Evolutionary conservation across 2,113 vertebrate genomes (phyloP).

Genomic region (Lepisosteus oculatus): DNA sequence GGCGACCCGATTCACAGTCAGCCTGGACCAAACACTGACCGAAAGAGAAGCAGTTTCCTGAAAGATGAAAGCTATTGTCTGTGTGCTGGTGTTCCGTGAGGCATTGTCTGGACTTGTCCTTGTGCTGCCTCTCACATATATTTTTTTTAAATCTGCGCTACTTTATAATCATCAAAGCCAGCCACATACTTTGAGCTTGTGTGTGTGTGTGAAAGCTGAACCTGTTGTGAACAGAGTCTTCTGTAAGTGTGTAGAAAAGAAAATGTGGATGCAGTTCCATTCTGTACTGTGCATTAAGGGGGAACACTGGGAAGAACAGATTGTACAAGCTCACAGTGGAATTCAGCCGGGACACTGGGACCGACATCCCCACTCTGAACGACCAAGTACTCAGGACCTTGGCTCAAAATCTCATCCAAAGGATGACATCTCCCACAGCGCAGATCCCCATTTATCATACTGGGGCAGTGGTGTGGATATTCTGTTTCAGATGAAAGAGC

Average conservation of each 20-base stretch:
- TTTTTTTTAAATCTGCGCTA: constrained; percentile 6
- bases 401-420: too few species aligned
- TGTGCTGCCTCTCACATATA: background rate
- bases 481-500: too few species aligned
- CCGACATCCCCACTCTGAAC: too few species aligned
- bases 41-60: background rate
- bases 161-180: background rate
- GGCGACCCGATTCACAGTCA: background rate
- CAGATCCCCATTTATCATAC: too few species aligned
- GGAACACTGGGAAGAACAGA: too few species aligned
- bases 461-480: too few species aligned
- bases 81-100: background rate
- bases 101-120: background rate
- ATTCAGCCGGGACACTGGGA: too few species aligned
- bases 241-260: background rate
- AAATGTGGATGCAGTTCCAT: too few species aligned
- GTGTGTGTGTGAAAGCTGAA: background rate
- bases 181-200: background rate
- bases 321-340: too few species aligned
- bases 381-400: too few species aligned
- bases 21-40: background rate
- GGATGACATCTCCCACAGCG: too few species aligned
- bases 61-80: background rate
- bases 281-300: too few species aligned
- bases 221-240: background rate